Evolutionary conservation across 2,797 vertebrate species (phyloP), one percentile per base, ranked within the genome.

Genomic region (Lagocephalus sceleratus): DNA sequence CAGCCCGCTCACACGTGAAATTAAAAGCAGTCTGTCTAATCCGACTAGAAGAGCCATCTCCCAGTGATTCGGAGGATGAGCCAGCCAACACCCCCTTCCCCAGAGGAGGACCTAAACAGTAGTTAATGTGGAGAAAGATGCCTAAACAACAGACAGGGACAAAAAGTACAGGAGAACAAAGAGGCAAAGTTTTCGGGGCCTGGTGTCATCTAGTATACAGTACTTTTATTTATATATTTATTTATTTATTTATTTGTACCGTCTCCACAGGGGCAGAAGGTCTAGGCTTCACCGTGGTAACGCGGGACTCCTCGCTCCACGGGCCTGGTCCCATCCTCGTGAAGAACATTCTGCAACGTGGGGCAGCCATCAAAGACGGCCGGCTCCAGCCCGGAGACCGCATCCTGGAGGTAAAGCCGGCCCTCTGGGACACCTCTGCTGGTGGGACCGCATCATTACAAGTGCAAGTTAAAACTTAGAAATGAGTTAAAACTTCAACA

Each of bases 251-350:
- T n/a, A n/a, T n/a, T n/a, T n/a, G n/a, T n/a, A 14, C 2, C 5
- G 3, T 14, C 12, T 35, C 32, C 7, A 1, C 87, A 98, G 96
- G 94, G 63, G 44, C 89, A 0, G 96, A 98, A 69, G 97, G 96
- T 48, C 91, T 98, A 70, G 96, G 96, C 67, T 98, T 98, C 85
- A 97, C 96, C 0, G 94, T 98, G 69, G 96, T 97, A 22, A 98
- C 96, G 58, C 89, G 94, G 80, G 96, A 98, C 72, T 91, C 93
- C n/a, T 83, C 93, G 5, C 79, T 92, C 16, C 94, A 95, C 1
- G 93, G 92, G 21, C 93, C 93, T 0, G 94, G 94, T 16, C 96
- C 96, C 0, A 98, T 98, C 86, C 90, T 97, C 83, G 93, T 99
- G 54, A 98, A 98, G 89, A 98, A 94, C 68, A 98, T 98, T 86